Conservation (phyloP, 1,140 invertebrate species). For the Papilio xuthus region DNA sequence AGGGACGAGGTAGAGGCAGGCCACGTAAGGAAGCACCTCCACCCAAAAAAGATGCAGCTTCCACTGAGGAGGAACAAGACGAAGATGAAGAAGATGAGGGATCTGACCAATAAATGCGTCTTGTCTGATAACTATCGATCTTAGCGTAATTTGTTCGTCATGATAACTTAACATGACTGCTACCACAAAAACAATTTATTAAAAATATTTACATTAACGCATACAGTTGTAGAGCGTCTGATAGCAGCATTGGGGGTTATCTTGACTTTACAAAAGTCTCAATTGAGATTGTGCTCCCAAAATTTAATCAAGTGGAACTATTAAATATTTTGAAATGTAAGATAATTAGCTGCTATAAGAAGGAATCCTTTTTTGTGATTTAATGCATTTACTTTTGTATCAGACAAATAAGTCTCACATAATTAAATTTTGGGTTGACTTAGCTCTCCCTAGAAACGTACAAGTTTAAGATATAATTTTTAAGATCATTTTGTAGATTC, state of each 20-base stretch:
- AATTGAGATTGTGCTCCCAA: constrained; percentile 68
- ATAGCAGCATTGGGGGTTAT: constrained; percentile 66
- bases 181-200: constrained; percentile 52
- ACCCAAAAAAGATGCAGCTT: constrained; percentile 76
- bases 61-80: constrained; percentile 79
- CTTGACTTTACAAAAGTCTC: constrained; percentile 71
- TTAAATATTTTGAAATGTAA: constrained; percentile 55
- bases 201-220: constrained; percentile 56
- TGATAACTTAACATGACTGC: constrained; percentile 64
- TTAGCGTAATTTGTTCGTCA: constrained; percentile 79
- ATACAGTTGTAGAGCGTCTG: constrained; percentile 49
- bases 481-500: constrained; percentile 79
- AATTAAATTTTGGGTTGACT: constrained; percentile 69
- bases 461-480: constrained; percentile 78
- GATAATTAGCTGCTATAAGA: constrained; percentile 56
- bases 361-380: constrained; percentile 55
- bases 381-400: constrained; percentile 65
- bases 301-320: constrained; percentile 72
- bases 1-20: constrained; percentile 75
- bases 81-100: constrained; percentile 80
- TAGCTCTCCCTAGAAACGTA: constrained; percentile 77
- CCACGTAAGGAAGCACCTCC: constrained; percentile 78
- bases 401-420: constrained; percentile 59
- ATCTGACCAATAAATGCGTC: constrained; percentile 77
- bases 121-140: constrained; percentile 64